These are phyloP conservation scores for Ectobius pallidus DNA, from an alignment of 2,888 invertebrate species.

Conservation along the genomic window DNA sequence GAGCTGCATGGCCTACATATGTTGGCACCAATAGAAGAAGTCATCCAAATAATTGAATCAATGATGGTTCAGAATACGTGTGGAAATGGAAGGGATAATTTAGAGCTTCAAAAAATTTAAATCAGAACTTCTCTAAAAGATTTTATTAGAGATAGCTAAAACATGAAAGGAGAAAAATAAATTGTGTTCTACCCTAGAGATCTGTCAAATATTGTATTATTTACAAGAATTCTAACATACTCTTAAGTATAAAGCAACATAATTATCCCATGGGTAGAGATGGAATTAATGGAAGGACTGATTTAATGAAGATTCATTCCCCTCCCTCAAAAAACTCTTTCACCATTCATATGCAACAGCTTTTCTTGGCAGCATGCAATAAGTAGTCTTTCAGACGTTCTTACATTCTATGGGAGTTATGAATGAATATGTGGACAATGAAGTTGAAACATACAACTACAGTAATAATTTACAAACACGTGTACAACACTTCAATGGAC, in stretches of 20 bases:
- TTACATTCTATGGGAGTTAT: slow-evolving; percentile 5
- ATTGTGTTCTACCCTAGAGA: slow-evolving; percentile 23
- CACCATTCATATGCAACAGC: not conserved
- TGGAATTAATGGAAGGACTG: slow-evolving; percentile 26
- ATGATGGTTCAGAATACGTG: too few species aligned
- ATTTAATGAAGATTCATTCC: not conserved
- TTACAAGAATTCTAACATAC: slow-evolving; percentile 21
- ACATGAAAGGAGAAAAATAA: slow-evolving; percentile 27
- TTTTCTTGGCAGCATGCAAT: slow-evolving; percentile 18
- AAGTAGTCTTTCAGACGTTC: not conserved
- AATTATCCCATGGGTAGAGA: slow-evolving; percentile 27
- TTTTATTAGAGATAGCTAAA: slow-evolving; percentile 20
- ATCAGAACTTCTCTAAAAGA: slow-evolving; percentile 3
- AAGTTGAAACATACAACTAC: slow-evolving; percentile 3
- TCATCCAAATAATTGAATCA: too few species aligned
- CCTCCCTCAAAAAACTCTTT: not conserved
- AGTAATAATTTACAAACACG: slow-evolving; percentile 36
- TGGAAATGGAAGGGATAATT: too few species aligned
- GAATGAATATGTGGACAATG: slow-evolving; percentile 12
- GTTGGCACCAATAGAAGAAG: too few species aligned
- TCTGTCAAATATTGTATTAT: slow-evolving; percentile 6
- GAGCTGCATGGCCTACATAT: too few species aligned
- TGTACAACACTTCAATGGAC: slow-evolving; percentile 34
- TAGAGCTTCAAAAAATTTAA: too few species aligned
- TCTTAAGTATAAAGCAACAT: slow-evolving; percentile 11